Evolutionary conservation across 2,797 vertebrate species (phyloP).

Genomic region (Halcyon chelicuti): DNA sequence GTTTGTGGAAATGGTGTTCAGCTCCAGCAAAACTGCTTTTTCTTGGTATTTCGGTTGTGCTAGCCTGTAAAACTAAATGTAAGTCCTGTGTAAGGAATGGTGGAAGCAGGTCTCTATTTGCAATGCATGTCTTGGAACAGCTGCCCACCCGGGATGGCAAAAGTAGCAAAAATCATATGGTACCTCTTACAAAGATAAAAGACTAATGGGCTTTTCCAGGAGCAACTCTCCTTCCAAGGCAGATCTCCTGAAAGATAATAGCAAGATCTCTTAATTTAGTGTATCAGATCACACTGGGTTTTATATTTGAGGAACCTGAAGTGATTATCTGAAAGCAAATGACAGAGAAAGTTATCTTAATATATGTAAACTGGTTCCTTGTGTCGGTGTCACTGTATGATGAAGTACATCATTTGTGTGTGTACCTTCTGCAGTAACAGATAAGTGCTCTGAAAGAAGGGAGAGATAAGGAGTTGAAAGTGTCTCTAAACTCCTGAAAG

Average conservation of each 20-base stretch:
- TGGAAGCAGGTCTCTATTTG: neutral
- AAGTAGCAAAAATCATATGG: neutral
- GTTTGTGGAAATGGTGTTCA: neutral
- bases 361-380: neutral
- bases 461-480: neutral
- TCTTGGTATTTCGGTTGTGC: neutral
- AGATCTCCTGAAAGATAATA: neutral
- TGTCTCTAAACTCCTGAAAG: neutral
- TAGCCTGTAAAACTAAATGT: neutral
- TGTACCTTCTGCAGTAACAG: neutral
- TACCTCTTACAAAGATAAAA: neutral
- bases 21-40: neutral
- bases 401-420: constrained; percentile 23
- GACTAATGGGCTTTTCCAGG: neutral
- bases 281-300: neutral
- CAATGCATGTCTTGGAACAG: neutral
- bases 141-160: neutral
- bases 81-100: neutral
- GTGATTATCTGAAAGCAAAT: neutral
- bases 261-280: neutral
- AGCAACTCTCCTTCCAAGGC: neutral
- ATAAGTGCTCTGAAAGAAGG: neutral
- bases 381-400: neutral
- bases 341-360: neutral
- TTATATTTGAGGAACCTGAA: neutral